Evolutionary conservation across 2,113 vertebrate genomes (phyloP), one percentile per base, ranked within the genome.

Genomic region (Callospermophilus lateralis): DNA sequence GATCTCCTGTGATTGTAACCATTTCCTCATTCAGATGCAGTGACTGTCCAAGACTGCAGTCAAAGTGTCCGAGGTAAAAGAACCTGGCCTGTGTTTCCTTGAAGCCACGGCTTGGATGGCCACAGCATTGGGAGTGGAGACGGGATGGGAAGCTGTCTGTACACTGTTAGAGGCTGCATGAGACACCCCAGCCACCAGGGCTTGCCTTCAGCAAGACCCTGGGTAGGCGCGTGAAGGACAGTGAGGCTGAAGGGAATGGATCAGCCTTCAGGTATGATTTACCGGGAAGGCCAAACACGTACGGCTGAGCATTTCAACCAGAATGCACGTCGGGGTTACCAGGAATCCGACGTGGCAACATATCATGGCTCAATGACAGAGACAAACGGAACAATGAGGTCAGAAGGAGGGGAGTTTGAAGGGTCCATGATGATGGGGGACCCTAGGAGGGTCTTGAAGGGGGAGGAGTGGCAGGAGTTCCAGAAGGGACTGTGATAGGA

Each of bases 381-480:
- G 8, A 16, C 6, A 81, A 32, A 15, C n/a, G 15, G 51, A 30
- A n/a, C 3, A 3, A 26, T 92, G 84, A 85, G 37, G 4, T 26
- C 42, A 28, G 53, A n/a, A 6, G n/a, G 5, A 30, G 42, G 10
- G 26, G 73, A 22, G 17, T 16, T 3, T 15, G 32, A 3, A 19
- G 48, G 39, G 5, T 5, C 53, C 24, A 4, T 0, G 0, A 37
- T 42, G 34, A 28, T 42, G 34, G 8, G 12, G 13, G 34, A 45
- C 16, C 45, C 63, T 24, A 28, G 84, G 63, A 48, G 84, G 73
- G 90, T 95, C 97, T 94, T 94, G 85, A 53, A 80, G 34, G 22
- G 79, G 9, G 17, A 39, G 39, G 2, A 73, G 2, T 0, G 8
- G 58, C 9, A 17, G 39, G 51, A 10, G 1, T 4, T 51, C 67